Base-by-base conservation (phyloP, 2,113 vertebrate species). In the Mungos mungo region DNA sequence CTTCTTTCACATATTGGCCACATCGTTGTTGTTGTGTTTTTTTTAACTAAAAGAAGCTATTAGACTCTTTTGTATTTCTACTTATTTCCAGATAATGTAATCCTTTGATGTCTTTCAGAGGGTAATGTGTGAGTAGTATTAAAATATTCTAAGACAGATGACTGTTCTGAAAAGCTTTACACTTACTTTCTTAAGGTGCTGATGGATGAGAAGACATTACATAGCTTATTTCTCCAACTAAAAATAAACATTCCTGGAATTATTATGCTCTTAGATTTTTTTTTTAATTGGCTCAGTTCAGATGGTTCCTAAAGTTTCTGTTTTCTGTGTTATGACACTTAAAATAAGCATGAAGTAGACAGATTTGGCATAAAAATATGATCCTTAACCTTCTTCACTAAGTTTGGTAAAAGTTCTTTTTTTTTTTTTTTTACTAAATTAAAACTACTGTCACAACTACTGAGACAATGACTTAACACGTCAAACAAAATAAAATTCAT, bases 11-110 rank as follows among this genome's bases (percentile, higher is more conserved):
- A 35, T 38, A 50, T n/a, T n/a, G 45, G 1, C 31, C 14, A 15
- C 1, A 2, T 60, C 29, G 23, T 33, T 60, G 21, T 54, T 54
- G 54, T 54, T 54, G 52, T 35, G 41, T 23, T 52, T 83, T 83
- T 25, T 41, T 77, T 31, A 72, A 85, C 27, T 15, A 92, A 93
- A 29, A 8, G 29, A 76, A 65, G 41, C 14, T 35, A 38, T 86
- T 45, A 69, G 10, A 35, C 9, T 52, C 23, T 66, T 94, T 74
- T 74, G 9, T 80, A 86, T 47, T 72, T 81, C 12, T 69, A 80
- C 35, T 82, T 93, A 74, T 63, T 97, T 97, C 35, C 38, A 86
- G 33, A 80, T 35, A 81, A 86, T 60, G 7, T 33, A 33, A 90
- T 90, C 72, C 33, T 93, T 87, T 90, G 86, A 77, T 82, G 38